Evolutionary conservation across 2,113 vertebrate species (phyloP).

Genomic region (Lepidothrix coronata): DNA sequence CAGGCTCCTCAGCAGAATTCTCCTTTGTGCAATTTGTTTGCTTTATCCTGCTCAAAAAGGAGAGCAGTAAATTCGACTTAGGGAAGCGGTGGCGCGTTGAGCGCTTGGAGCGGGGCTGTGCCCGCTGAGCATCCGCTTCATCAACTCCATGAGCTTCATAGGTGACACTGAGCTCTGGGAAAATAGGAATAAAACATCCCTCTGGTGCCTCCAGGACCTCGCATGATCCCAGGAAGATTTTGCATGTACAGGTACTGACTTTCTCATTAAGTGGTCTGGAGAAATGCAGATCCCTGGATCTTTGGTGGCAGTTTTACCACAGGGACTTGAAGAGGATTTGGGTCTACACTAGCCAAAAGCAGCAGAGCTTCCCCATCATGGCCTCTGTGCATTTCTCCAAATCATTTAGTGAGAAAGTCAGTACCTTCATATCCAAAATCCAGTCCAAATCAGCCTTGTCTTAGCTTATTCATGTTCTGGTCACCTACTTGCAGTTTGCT

Average conservation of each 20-base stretch:
- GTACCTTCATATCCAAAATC: neutral
- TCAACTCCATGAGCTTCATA: neutral
- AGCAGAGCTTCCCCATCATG: accelerated
- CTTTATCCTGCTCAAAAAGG: constrained; percentile 44
- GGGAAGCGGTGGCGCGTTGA: neutral
- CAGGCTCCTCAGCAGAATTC: constrained; percentile 35
- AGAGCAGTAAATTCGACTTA: neutral
- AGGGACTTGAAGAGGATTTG: accelerated
- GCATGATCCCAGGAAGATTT: accelerated
- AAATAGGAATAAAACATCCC: neutral
- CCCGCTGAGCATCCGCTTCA: neutral
- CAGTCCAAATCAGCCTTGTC: neutral
- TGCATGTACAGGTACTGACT: neutral
- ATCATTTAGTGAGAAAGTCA: neutral
- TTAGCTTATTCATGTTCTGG: neutral
- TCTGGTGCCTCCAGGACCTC: neutral
- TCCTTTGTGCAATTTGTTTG: constrained; percentile 53
- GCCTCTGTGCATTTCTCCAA: neutral
- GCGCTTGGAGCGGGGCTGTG: neutral
- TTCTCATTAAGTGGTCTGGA: neutral
- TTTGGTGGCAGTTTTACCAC: neutral
- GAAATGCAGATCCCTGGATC: neutral
- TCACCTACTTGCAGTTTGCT: neutral
- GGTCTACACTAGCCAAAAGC: neutral
- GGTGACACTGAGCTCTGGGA: neutral